A percentile compares a stretch with the other conserved stretches of the same genome.
phyloP scores from a whole-genome alignment of 2,797 vertebrate genomes.

The Cuculus canorus region DNA sequence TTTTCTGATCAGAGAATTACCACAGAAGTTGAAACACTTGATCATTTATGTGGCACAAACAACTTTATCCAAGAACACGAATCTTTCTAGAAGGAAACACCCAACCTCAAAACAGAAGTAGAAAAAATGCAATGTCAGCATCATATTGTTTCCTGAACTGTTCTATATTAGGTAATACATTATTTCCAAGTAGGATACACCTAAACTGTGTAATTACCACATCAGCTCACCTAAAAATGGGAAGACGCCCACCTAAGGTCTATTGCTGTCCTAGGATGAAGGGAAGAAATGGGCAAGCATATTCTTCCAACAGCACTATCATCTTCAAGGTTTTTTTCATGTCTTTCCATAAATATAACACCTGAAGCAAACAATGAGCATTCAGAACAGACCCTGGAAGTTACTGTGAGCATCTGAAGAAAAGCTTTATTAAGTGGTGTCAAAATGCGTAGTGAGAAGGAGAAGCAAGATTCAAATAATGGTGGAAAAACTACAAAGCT shows the following conservation, averaged over 20 bases:
- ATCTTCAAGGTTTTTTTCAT: background rate
- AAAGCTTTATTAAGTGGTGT: background rate
- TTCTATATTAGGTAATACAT: background rate
- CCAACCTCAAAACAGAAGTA: slow-evolving; percentile 1
- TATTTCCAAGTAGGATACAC: slow-evolving; percentile 44
- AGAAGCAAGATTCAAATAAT: background rate
- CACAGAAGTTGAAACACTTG: background rate
- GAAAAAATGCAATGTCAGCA: slow-evolving; percentile 48
- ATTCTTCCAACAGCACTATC: background rate
- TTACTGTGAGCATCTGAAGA: background rate
- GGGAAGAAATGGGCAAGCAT: background rate
- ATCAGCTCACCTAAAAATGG: slow-evolving; percentile 22
- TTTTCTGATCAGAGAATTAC: slow-evolving; percentile 6
- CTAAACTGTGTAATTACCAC: slow-evolving; percentile 12
- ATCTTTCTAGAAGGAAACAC: slow-evolving; percentile 36
- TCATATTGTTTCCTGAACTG: slow-evolving; percentile 17
- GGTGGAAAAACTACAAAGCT: background rate
- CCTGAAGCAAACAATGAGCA: background rate
- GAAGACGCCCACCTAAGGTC: background rate
- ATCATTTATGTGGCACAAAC: background rate
- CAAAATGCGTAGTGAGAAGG: background rate
- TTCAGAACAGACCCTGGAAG: background rate
- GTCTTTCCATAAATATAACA: background rate
- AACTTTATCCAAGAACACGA: background rate
- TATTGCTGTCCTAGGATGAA: background rate